Evolutionary conservation across 2,797 vertebrate species (phyloP).

Genomic region (Rhynchotus rufescens): DNA sequence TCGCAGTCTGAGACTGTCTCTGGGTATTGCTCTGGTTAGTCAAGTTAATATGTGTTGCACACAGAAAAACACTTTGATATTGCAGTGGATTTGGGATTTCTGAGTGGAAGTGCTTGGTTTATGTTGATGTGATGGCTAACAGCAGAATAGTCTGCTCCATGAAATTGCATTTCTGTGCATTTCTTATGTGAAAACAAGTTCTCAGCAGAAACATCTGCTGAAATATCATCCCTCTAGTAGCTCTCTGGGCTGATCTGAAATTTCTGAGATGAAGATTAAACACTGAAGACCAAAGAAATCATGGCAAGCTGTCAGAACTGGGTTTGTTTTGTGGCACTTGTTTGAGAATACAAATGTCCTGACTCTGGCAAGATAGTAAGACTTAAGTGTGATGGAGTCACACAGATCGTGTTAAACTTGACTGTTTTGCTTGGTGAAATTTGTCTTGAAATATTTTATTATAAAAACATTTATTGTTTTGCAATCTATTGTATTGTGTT

Average conservation of each 20-base stretch:
- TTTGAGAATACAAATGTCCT: not conserved
- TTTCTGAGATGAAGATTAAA: not conserved
- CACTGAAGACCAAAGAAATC: not conserved
- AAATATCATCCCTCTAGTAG: not conserved
- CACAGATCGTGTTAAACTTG: not conserved
- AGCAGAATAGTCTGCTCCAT: not conserved
- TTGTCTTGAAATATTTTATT: not conserved
- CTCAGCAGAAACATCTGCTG: not conserved
- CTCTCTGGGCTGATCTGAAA: not conserved
- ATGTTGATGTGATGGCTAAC: not conserved
- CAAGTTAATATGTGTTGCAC: not conserved
- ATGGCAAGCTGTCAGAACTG: not conserved
- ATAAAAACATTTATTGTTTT: not conserved
- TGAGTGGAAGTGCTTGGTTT: not conserved
- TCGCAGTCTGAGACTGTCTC: rapidly evolving
- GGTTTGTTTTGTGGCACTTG: not conserved
- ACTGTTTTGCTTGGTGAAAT: not conserved
- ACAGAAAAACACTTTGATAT: not conserved
- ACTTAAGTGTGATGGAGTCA: not conserved
- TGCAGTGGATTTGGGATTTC: not conserved
- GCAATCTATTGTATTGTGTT: no score
- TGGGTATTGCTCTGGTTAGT: not conserved
- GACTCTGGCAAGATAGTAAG: not conserved
- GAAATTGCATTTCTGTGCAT: not conserved
- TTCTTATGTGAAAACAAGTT: not conserved